phyloP scores from a whole-genome alignment of 2,888 invertebrate species.

The Patella pellucida region DNA sequence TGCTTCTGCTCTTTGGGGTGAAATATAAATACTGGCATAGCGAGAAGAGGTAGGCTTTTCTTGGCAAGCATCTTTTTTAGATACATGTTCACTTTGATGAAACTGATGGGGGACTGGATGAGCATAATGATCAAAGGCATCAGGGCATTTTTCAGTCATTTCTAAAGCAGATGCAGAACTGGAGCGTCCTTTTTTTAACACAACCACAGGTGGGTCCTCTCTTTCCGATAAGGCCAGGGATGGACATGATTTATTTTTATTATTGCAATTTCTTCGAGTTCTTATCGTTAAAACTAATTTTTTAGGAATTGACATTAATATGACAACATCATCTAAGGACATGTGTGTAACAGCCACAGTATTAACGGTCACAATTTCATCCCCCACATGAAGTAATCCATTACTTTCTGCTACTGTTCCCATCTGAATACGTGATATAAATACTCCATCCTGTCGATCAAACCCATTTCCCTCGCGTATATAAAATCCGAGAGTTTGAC shows the following conservation, averaged over 20 bases:
- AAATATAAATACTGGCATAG: slow-evolving; percentile 65
- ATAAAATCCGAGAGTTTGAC: slow-evolving; percentile 97
- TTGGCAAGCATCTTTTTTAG: slow-evolving; percentile 46
- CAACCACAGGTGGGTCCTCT: slow-evolving; percentile 63
- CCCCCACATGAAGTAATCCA: slow-evolving; percentile 96
- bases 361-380: slow-evolving; percentile 98
- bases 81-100: slow-evolving; percentile 38
- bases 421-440: slow-evolving; percentile 95
- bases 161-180: slow-evolving; percentile 63
- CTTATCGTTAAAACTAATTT: slow-evolving; percentile 91
- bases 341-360: slow-evolving; percentile 97
- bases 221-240: slow-evolving; percentile 62
- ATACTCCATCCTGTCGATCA: slow-evolving; percentile 94
- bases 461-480: slow-evolving; percentile 99
- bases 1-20: slow-evolving; percentile 62
- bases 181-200: slow-evolving; percentile 64
- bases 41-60: slow-evolving; percentile 50
- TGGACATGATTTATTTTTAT: slow-evolving; percentile 64
- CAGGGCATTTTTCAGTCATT: slow-evolving; percentile 64
- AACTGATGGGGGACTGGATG: slow-evolving; percentile 42
- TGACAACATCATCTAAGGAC: slow-evolving; percentile 98
- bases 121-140: slow-evolving; percentile 54
- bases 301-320: slow-evolving; percentile 98
- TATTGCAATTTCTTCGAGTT: slow-evolving; percentile 60
- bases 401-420: slow-evolving; percentile 98